Evolutionary conservation across 2,113 vertebrate species (phyloP).

Genomic region (Ameiurus melas): DNA sequence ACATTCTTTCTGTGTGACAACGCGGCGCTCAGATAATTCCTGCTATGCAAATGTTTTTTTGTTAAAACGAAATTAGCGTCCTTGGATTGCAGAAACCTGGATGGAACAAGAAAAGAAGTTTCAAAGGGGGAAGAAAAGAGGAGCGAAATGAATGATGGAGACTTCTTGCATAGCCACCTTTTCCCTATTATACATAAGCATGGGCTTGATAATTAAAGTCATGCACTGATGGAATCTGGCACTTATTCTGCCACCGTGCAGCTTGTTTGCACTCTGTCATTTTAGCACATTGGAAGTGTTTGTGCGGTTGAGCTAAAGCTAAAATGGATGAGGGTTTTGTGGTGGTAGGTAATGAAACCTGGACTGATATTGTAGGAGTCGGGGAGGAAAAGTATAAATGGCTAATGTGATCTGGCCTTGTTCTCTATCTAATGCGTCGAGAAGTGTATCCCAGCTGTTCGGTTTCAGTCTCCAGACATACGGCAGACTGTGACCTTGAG

Average conservation of each 20-base stretch:
- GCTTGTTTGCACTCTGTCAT: slow-evolving; percentile 77
- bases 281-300: slow-evolving; percentile 72
- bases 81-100: slow-evolving; percentile 58
- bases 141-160: slow-evolving; percentile 67
- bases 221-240: slow-evolving; percentile 79
- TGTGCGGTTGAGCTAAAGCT: background rate
- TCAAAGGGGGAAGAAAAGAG: slow-evolving; percentile 53
- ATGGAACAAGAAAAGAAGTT: slow-evolving; percentile 36
- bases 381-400: background rate
- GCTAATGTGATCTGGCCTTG: slow-evolving; percentile 6
- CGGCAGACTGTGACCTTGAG: slow-evolving; percentile 59
- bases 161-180: slow-evolving; percentile 66
- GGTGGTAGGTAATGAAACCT: background rate
- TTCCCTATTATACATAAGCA: slow-evolving; percentile 68
- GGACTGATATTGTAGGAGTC: background rate
- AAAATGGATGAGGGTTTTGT: background rate
- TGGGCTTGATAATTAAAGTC: slow-evolving; percentile 80
- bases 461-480: slow-evolving; percentile 49
- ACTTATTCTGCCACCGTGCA: slow-evolving; percentile 73
- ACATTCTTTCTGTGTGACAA: slow-evolving; percentile 44
- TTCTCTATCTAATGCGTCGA: background rate
- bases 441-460: slow-evolving; percentile 56
- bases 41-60: slow-evolving; percentile 65
- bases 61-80: slow-evolving; percentile 64
- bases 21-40: slow-evolving; percentile 48